Evolutionary conservation across 2,888 invertebrate genomes (phyloP).

Genomic region (Eupeodes luniger): DNA sequence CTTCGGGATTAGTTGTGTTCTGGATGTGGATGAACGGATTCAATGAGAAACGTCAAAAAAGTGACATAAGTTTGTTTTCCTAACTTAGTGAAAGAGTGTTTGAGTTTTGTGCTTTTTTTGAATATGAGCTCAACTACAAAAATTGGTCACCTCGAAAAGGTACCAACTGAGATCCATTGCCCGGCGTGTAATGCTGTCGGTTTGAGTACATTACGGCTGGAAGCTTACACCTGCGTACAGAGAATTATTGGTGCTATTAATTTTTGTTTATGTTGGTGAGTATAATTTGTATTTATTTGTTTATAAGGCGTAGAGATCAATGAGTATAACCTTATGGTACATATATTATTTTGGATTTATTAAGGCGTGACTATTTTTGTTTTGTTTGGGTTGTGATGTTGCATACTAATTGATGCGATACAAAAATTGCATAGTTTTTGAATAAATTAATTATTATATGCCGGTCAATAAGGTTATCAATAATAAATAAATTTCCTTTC

Average conservation of each 20-base stretch:
- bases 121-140: slow-evolving; percentile 53
- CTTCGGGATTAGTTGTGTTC: slow-evolving; percentile 54
- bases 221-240: slow-evolving; percentile 80
- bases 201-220: slow-evolving; percentile 79
- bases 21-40: slow-evolving; percentile 35
- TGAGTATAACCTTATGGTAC: not conserved
- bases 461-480: too few relatives aligned
- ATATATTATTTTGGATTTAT: not conserved
- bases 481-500: not conserved
- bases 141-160: slow-evolving; percentile 79
- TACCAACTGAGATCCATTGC: slow-evolving; percentile 80
- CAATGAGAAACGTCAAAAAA: slow-evolving; percentile 14
- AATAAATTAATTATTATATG: not conserved
- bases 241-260: slow-evolving; percentile 79
- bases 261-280: slow-evolving; percentile 80
- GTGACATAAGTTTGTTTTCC: slow-evolving; percentile 14
- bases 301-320: not conserved
- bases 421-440: not conserved
- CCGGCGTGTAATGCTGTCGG: slow-evolving; percentile 80
- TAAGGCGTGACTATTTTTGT: slow-evolving; percentile 9
- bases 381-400: not conserved
- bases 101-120: not conserved
- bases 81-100: slow-evolving; percentile 21
- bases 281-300: slow-evolving; percentile 12
- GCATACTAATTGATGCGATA: not conserved